Percentiles rank a stretch among this genome's conserved stretches.
phyloP scores from a whole-genome alignment of 2,113 vertebrate genomes.

The Myotis lucifugus region DNA sequence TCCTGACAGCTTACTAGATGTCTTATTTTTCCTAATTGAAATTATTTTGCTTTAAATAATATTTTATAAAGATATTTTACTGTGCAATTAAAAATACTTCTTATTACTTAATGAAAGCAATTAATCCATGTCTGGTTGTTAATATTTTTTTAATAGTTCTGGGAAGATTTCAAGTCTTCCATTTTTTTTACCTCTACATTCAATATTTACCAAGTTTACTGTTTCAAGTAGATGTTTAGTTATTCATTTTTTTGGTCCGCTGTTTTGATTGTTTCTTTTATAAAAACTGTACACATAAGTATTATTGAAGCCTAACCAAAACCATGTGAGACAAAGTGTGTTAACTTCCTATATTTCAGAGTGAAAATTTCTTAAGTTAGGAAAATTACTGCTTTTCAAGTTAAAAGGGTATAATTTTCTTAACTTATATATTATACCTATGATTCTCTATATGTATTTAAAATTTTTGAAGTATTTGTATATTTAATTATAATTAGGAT shows the following conservation, averaged over 20 bases:
- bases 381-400: conserved; percentile 18
- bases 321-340: neutral
- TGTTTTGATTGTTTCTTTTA: neutral
- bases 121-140: neutral
- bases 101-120: conserved; percentile 48
- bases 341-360: neutral
- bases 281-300: neutral
- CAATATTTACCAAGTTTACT: neutral
- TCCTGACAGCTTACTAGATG: conserved; percentile 32
- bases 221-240: neutral
- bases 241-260: neutral
- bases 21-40: conserved; percentile 44
- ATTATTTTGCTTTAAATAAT: conserved; percentile 51
- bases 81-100: conserved; percentile 45
- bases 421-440: neutral
- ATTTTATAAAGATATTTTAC: conserved; percentile 56
- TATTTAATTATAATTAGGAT: conserved; percentile 15
- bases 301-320: neutral
- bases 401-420: neutral
- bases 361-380: neutral
- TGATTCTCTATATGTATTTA: neutral
- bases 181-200: neutral
- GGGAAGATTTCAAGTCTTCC: neutral
- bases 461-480: neutral
- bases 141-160: neutral